Evolutionary conservation across 30 jellyfish, hydroid and myxozoan species (phyloP), one percentile per base, ranked within the genome.

Genomic region (Morbakka virulenta): DNA sequence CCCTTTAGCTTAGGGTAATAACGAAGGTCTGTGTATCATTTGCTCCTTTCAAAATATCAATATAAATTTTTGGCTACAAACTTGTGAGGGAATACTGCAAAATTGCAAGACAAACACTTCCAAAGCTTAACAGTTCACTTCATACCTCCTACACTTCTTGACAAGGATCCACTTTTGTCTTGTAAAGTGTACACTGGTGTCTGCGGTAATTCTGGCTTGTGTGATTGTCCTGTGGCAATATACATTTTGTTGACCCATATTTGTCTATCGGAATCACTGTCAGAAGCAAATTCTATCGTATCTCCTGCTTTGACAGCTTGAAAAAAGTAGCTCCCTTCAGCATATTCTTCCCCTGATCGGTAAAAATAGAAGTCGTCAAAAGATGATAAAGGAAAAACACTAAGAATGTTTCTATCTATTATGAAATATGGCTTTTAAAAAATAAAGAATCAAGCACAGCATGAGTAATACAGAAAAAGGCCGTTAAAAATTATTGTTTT

Each of bases 171-270:
- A 24, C 88, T 41, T 1, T 41, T 41, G 57, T 70, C 90, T 0
- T 32, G 2, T 14, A 77, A 32, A 0, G 89, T 23, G 31, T 21
- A 83, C 11, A 67, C 89, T 49, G 69, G 52, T 41, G 57, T 79
- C 34, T 86, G 68, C 0, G 98, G 98, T 3, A 88, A 77, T 24
- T 93, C 88, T 0, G 98, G 98, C 50, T 84, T 84, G 81, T 35
- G 80, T 1, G 98, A 91, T 51, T 91, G 98, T 0, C 98, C 98
- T 32, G 98, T 91, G 22, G 98, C 98, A 52, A 64, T 91, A 74
- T 83, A 91, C 3, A 91, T 35, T 32, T 85, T 83, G 52, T 91
- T 63, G 17, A 91, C 91, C 98, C 98, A 91, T 32, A 82, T 81
- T 63, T 83, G 88, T 2, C 96, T 86, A 33, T 91, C 98, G n/a